Base-by-base conservation (phyloP, 1,140 invertebrate species). In the Cepaea nemoralis region DNA sequence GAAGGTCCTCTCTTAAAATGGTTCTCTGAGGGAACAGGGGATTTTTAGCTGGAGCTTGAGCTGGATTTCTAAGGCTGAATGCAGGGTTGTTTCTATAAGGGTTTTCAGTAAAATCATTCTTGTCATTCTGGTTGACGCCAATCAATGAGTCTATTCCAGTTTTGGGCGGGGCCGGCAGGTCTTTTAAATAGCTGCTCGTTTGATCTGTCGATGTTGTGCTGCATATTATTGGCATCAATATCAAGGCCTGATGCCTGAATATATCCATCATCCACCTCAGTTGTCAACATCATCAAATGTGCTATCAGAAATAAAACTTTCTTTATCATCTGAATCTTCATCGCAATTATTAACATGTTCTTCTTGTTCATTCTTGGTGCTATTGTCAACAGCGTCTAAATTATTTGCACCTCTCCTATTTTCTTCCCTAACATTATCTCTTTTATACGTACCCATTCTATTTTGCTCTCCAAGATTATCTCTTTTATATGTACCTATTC, bases 61-160 rank as follows among this genome's bases (percentile, higher is more conserved):
- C n/a, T 0, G 84, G 82, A 63, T 48, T 76, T 33, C 80, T 84
- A 69, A 88, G 88, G 81, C 87, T 89, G 19, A 87, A 85, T 77
- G 87, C 78, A 55, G 86, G 85, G 31, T 55, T 50, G 63, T 27
- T 71, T 66, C 27, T 76, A 19, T 67, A 37, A 27, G 66, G n/a
- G 24, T 10, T 37, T 16, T 40, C 63, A n/a, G 31, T n/a, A 16
- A 2, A 8, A 67, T 78, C 66, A 48, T 6, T 48, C 35, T 67
- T 39, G 16, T 45, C 40, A 16, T 24, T 55, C 50, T 55, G 48
- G 22, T 27, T 1, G 10, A 22, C 3, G 37, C 19, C 24, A 0
- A 31, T 63, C 35, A 27, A 40, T 33, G 35, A 55, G 22, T 55
- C 22, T 10, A 55, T 55, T 5, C 42, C 48, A 50, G 74, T 27